Conservation (phyloP, 2,888 invertebrate genomes). For the Drosophila emarginata region DNA sequence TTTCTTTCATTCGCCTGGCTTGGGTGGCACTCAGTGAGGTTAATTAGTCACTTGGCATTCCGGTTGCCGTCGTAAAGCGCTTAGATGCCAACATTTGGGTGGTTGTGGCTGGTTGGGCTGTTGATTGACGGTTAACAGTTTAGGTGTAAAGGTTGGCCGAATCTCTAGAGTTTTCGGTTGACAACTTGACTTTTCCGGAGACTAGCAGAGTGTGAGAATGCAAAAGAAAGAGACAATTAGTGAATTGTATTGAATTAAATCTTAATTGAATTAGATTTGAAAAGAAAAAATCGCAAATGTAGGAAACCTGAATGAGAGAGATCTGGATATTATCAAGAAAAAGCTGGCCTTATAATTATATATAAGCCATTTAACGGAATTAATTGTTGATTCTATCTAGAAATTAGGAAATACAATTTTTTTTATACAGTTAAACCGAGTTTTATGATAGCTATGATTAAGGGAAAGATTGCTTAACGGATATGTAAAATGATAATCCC, state of each 20-base stretch:
- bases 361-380: too few species aligned
- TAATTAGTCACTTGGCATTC: constrained; percentile 32
- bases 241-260: background rate
- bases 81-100: background rate
- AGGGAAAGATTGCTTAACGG: too few species aligned
- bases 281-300: background rate
- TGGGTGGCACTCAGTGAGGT: background rate
- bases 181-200: background rate
- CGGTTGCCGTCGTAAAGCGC: constrained; percentile 9
- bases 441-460: too few species aligned
- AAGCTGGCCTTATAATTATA: too few species aligned
- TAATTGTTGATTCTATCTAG: too few species aligned
- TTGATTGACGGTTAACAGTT: constrained; percentile 22
- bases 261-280: background rate
- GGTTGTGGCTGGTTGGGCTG: constrained; percentile 7
- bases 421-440: too few species aligned
- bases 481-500: too few species aligned
- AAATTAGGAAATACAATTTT: too few species aligned
- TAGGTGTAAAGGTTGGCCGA: constrained; percentile 22
- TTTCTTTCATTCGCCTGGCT: background rate
- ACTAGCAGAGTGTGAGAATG: background rate
- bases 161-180: background rate
- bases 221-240: background rate
- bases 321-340: too few species aligned
- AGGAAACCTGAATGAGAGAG: background rate